These are phyloP conservation scores for Chloebia gouldiae DNA, from an alignment of 2,113 vertebrate genomes.

Conservation along the genomic window DNA sequence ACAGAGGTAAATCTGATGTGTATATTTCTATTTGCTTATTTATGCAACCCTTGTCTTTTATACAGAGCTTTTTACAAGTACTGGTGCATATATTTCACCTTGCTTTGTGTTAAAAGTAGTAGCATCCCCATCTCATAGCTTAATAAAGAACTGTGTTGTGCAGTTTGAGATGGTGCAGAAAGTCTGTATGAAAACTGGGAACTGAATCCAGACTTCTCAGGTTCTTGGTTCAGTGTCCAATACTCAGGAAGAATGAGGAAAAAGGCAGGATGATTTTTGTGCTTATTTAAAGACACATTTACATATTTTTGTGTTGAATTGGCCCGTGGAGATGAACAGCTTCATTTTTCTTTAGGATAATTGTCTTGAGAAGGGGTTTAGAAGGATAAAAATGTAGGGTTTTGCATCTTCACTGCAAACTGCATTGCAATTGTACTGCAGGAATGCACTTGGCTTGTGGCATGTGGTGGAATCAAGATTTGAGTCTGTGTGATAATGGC, in stretches of 20 bases:
- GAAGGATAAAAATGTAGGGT: neutral
- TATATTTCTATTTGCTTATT: neutral
- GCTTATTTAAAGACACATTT: neutral
- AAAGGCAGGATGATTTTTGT: neutral
- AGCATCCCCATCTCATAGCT: neutral
- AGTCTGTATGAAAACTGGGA: neutral
- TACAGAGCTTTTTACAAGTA: neutral
- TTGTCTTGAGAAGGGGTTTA: neutral
- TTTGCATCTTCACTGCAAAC: neutral
- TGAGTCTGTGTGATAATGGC: neutral
- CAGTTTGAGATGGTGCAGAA: neutral
- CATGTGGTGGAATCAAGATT: slow-evolving; percentile 26
- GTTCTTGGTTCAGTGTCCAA: neutral
- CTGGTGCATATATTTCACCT: neutral
- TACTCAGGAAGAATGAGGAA: neutral
- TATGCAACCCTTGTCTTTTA: neutral
- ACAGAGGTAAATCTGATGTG: neutral
- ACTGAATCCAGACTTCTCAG: neutral
- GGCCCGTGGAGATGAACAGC: neutral
- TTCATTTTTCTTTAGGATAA: slow-evolving; percentile 5
- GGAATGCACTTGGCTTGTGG: neutral
- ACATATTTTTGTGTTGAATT: neutral
- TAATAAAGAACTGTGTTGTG: neutral
- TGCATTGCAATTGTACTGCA: neutral
- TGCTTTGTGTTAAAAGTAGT: neutral